Evolutionary conservation across 2,888 invertebrate genomes (phyloP), one percentile per base, ranked within the genome.

Genomic region (Gonocerus acuteangulatus): DNA sequence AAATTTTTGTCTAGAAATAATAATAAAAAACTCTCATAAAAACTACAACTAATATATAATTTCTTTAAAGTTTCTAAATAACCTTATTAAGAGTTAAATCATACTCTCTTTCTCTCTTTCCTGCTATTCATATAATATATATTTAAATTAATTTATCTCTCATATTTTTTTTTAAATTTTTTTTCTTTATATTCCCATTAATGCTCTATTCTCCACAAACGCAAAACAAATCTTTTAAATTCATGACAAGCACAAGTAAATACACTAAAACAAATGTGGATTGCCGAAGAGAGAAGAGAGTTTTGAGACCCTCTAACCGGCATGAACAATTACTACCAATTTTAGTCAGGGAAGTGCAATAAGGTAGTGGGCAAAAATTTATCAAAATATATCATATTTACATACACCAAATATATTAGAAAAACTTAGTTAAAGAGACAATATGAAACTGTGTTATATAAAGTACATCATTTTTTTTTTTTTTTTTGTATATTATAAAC

Each of bases 1-100:
- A 57, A 56, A 45, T 49, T 57, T 39, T 57, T 48, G 44, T 54
- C 64, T 64, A 64, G 52, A 64, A 64, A 64, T 64, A 64, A 64
- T 61, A 39, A 39, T 39, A 52, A 63, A 63, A 63, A 64, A 64
- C 48, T 59, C 44, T 61, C 61, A 54, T 61, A 64, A 64, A 63
- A 59, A 59, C 63, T 63, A 64, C 61, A 64, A 61, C 62, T 61
- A 64, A 61, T 60, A 62, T 42, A 57, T 57, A 36, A 45, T 57
- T 57, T 47, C 32, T 27, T 22, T 45, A 57, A 45, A 18, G 54
- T 22, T 54, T 54, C 54, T 54, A 54, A 54, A 54, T 54, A 54
- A 54, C 42, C 39, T 7, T 39, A 39, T 39, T 39, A n/a, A 39
- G 4, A n/a, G 4, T 9, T 39, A 9, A 4, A 39, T 39, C 39